phyloP scores from a whole-genome alignment of 92 coral and sea anemone genomes.

The Palythoa caribaeorum region DNA sequence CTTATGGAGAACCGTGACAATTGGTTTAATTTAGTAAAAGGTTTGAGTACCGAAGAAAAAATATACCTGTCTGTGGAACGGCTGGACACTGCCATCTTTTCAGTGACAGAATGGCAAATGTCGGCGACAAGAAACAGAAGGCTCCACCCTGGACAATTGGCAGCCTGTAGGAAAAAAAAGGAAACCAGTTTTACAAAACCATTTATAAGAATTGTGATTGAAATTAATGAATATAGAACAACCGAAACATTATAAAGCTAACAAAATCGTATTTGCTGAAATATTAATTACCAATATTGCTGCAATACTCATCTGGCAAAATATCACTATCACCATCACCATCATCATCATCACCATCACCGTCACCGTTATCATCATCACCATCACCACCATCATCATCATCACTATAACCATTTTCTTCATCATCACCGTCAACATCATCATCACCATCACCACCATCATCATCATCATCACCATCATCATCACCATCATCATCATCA shows the following conservation, averaged over 20 bases:
- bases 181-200: neutral
- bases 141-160: slow-evolving; percentile 97
- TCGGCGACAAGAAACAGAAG: slow-evolving; percentile 85
- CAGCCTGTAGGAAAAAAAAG: slow-evolving; percentile 56
- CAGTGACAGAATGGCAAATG: slow-evolving; percentile 82
- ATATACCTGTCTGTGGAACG: neutral
- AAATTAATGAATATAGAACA: neutral
- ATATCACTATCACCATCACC: neutral
- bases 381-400: neutral
- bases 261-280: neutral
- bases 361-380: neutral
- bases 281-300: neutral
- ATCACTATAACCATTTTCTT: neutral
- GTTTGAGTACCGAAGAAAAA: neutral
- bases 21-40: neutral
- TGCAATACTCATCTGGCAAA: neutral
- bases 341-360: neutral
- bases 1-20: too few species aligned
- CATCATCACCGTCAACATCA: neutral
- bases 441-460: neutral
- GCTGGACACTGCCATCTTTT: slow-evolving; percentile 78
- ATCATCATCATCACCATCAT: neutral
- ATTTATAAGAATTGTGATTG: neutral
- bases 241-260: neutral
- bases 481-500: neutral